Base-by-base conservation (phyloP, 2,113 vertebrate species). In the Propithecus coquereli region DNA sequence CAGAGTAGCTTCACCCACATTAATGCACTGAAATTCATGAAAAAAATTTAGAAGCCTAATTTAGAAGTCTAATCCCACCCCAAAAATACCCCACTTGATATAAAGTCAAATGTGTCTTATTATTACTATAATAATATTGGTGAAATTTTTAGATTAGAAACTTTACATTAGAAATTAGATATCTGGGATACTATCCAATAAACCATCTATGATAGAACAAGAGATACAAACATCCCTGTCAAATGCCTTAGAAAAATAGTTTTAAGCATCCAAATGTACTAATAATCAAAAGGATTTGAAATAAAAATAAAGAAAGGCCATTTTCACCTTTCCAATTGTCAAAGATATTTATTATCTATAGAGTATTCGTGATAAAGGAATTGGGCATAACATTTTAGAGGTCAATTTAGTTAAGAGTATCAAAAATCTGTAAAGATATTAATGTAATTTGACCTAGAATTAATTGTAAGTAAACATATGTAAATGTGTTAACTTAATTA, bases 371-470 rank as follows among this genome's bases (percentile, higher is more conserved):
- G 71, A 87, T 71, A 77, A 94, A 66, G 40, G 27, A 88, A 59
- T 89, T 74, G 74, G 18, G 18, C 73, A n/a, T 73, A 73, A 71
- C 37, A 73, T 50, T 79, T 94, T 91, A 80, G 83, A 91, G 22
- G 32, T 7, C 63, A 73, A 4, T 23, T 79, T 79, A 77, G 22
- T 27, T 82, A 43, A 18, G 40, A 57, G 40, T 68, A 66, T 85
- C 40, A 90, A 84, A 91, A 82, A 71, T 91, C 27, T 59, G 3
- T 71, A 40, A 83, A 71, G 7, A 47, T 73, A 45, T 17, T 76
- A 9, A 90, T 85, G 73, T 84, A 52, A 91, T 92, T 77, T 90
- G 54, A 70, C 59, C 80, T 70, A 89, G 68, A 92, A 68, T 92
- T 74, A 45, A 45, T 17, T 45, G 20, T 89, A 45, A 92, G 25